A percentile compares a stretch with the other conserved stretches of the same genome.
These are phyloP conservation scores for Muntiacus muntjak DNA, from an alignment of 2,113 vertebrate species.

Conservation along the genomic window DNA sequence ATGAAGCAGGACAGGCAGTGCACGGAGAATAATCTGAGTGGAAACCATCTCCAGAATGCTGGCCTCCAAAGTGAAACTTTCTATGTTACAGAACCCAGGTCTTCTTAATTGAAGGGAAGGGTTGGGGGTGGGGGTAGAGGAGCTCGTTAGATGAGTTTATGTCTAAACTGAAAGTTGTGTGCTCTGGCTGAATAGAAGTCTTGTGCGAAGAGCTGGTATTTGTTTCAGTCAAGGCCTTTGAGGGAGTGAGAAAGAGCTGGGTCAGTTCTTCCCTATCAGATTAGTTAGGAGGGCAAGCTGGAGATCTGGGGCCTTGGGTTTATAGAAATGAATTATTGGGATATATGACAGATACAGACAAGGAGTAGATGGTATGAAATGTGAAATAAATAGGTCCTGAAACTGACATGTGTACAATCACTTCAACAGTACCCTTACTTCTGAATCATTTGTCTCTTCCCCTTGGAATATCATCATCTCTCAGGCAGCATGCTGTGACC, in stretches of 20 bases:
- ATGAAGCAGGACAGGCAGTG: background rate
- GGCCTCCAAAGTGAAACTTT: background rate
- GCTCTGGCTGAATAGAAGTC: background rate
- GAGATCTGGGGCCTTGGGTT: background rate
- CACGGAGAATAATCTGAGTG: background rate
- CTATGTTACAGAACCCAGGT: background rate
- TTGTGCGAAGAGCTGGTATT: background rate
- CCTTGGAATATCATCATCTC: background rate
- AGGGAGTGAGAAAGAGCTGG: background rate
- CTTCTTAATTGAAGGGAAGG: background rate
- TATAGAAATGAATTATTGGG: background rate
- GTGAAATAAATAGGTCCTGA: background rate
- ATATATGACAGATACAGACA: background rate
- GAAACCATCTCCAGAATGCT: background rate
- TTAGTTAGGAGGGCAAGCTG: background rate
- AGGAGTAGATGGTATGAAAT: background rate
- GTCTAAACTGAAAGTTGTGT: background rate
- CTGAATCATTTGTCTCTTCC: background rate
- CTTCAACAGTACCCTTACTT: background rate
- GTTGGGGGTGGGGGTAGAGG: too few species aligned
- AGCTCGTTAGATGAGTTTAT: background rate
- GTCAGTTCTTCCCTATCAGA: background rate
- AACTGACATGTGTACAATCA: background rate
- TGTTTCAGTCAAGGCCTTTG: background rate
- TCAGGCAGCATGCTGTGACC: background rate